Base-by-base conservation (phyloP, 23 tunicate genomes). In the Phallusia fumigata region DNA sequence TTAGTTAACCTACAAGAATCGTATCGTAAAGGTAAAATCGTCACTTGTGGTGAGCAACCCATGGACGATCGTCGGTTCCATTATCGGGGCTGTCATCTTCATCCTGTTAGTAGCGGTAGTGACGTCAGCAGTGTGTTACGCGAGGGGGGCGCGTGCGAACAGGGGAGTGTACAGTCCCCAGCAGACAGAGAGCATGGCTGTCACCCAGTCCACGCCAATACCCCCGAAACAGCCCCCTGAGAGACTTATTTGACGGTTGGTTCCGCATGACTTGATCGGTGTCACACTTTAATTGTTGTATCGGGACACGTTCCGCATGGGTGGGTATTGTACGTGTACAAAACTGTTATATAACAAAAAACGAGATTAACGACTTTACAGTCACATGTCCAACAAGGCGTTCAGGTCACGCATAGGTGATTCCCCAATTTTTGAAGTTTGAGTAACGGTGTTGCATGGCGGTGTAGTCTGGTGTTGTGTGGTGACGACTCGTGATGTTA, bases 101-200 rank as follows among this genome's bases (percentile, higher is more conserved):
- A 12, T 83, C 30, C 26, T 75, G 16, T 6, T 83, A 31, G 21
- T 83, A 21, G 79, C 58, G 6, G 53, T 74, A 0, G 53, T 75
- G 40, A 64, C 69, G 1, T 36, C 86, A 21, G 34, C 49, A 2
- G 65, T 74, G 33, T 74, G 80, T 45, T 74, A 44, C 44, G 86
- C 72, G 2, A 32, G 80, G 1, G 80, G 86, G 69, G 86, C 88
- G n/a, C 78, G 88, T 18, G 78, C 88, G 0, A 58, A 58, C 53
- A 50, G 80, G 64, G 90, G 90, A 12, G 74, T 73, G 10, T 86
- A 86, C 80, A 86, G 90, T 32, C 90, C 90, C 53, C 84, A 86
- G 40, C 80, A 35, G 32, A 86, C 84, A 0, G 90, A 86, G 35
- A 80, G 65, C n/a, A 75, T 76, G 78, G 64, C 31, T 18, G 79